Base-by-base conservation (phyloP, 2,113 vertebrate genomes). In the Donacobius atricapilla region DNA sequence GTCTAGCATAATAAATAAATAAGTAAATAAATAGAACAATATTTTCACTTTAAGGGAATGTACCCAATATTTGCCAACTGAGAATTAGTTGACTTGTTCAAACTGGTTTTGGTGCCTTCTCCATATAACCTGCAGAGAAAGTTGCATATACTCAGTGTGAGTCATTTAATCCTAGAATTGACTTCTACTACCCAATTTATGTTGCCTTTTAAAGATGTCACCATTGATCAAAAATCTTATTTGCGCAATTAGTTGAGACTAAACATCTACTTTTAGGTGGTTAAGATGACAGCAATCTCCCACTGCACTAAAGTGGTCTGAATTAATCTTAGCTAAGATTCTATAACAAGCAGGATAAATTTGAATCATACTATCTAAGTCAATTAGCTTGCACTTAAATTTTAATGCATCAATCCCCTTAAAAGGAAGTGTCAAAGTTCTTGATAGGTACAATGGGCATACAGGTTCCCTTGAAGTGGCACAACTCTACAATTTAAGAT, bases 91-190 rank as follows among this genome's bases (percentile, higher is more conserved):
- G 23, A 13, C 15, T 68, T 40, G 7, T 50, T 89, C 54, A 45
- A 73, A 63, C 5, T 45, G 19, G 9, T 54, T 30, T 54, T 69
- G 3, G 3, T 37, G 33, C 17, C 13, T 82, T 69, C 14, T 33
- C 4, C 16, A 8, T 13, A 14, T 8, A 65, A 65, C 4, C 1
- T 42, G 20, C 22, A 48, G 15, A 61, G 21, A 84, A 81, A 50
- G 5, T 44, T 0, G 0, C 19, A 53, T 63, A 37, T 10, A 31
- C 5, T n/a, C 16, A 27, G 20, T 20, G 7, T n/a, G 33, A 61
- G 18, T 66, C 15, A 68, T 80, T 94, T 58, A 48, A 45, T 63
- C 30, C 64, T n/a, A 39, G 50, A 85, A 82, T 65, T 77, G 7
- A 35, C 61, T 93, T 90, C 45, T 73, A 42, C 11, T 60, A 37